phyloP scores from a whole-genome alignment of 2,888 invertebrate genomes.

The Trypoxylon attenuatum region DNA sequence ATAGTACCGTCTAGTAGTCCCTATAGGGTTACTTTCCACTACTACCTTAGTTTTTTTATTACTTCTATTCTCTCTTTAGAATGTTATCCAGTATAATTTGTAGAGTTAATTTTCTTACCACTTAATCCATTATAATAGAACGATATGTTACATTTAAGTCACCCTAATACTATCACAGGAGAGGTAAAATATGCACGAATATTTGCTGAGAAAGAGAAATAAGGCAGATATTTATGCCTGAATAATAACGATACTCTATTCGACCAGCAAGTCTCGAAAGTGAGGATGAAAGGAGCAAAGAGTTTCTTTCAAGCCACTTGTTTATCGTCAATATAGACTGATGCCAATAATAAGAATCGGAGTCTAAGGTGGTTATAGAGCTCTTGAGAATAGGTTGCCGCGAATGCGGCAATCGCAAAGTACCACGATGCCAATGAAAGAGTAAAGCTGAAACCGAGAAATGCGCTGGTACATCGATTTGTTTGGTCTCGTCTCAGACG shows the following conservation, averaged over 20 bases:
- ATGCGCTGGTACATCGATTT: conserved; percentile 66
- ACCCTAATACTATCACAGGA: no score
- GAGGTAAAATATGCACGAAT: no score
- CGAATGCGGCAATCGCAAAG: conserved; percentile 23
- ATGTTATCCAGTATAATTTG: no score
- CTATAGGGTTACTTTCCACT: conserved; percentile 32
- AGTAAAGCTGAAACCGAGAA: conserved; percentile 59
- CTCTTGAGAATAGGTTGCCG: conserved; percentile 12
- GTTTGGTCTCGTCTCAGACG: conserved; percentile 57
- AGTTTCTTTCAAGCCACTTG: not conserved
- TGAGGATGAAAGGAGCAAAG: not conserved
- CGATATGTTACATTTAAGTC: no score
- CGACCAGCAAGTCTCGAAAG: no score
- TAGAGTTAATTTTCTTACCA: no score
- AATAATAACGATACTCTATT: no score
- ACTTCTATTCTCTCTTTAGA: no score
- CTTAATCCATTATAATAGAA: no score
- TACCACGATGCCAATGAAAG: conserved; percentile 34
- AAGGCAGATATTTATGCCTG: no score
- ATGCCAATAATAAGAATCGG: conserved; percentile 29
- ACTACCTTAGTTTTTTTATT: conserved; percentile 39
- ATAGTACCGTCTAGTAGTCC: conserved; percentile 40
- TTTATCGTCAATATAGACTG: conserved; percentile 6
- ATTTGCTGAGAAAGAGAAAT: no score
- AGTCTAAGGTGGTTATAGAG: conserved; percentile 27